Conservation (phyloP, 2,888 invertebrate species). For the Mesoligia furuncula region DNA sequence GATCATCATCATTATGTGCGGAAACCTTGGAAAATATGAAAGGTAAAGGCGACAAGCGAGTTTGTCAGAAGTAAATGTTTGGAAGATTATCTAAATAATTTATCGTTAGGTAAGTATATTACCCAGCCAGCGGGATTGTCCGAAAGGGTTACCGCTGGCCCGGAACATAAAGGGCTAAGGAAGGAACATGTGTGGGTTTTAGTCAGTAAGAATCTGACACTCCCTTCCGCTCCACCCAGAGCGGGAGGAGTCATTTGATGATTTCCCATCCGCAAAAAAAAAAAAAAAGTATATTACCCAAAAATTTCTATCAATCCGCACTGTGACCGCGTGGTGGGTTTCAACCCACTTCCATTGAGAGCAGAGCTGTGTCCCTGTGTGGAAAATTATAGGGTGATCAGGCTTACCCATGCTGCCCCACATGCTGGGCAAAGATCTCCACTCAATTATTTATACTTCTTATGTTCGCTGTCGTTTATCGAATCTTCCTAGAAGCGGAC, state of each 20-base stretch:
- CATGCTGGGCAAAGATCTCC: not conserved
- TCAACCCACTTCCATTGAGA: not conserved
- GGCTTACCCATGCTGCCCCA: not conserved
- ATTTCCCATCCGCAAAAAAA: too few relatives aligned
- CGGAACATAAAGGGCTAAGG: too few relatives aligned
- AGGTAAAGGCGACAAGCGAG: constrained; percentile 55
- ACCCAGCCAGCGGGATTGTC: too few relatives aligned
- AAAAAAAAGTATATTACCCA: too few relatives aligned
- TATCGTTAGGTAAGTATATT: not conserved
- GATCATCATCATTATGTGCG: constrained; percentile 80
- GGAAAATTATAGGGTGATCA: not conserved
- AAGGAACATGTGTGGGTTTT: too few relatives aligned
- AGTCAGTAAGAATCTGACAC: too few relatives aligned
- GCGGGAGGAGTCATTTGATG: too few relatives aligned
- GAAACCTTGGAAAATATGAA: constrained; percentile 65
- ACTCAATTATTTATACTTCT: not conserved
- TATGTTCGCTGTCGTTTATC: not conserved
- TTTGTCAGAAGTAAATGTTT: not conserved
- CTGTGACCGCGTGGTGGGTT: not conserved
- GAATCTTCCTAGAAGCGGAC: not conserved
- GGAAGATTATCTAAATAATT: not conserved
- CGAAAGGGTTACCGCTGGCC: too few relatives aligned
- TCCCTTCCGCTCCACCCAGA: too few relatives aligned
- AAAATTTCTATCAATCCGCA: not conserved
- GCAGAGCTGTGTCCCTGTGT: too few relatives aligned